phyloP scores from a whole-genome alignment of 1,140 invertebrate species.

The Anagrus nilaparvatae region DNA sequence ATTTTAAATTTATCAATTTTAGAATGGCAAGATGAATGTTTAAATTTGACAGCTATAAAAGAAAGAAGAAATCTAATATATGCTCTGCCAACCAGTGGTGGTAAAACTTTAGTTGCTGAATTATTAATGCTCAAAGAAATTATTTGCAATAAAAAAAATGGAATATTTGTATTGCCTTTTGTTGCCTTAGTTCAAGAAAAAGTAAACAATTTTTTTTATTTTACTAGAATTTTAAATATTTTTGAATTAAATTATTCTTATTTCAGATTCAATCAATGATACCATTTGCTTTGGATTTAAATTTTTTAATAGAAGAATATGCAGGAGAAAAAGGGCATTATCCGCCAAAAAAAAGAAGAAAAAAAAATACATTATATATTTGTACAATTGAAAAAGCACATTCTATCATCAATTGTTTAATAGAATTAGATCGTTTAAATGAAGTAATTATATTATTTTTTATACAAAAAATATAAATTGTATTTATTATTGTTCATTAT shows the following conservation, averaged over 20 bases:
- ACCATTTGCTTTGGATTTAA: conserved; percentile 74
- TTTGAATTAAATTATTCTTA: conserved; percentile 14
- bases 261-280: conserved; percentile 67
- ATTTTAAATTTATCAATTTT: background rate
- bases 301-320: conserved; percentile 92
- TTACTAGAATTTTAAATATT: conserved; percentile 7
- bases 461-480: too few relatives aligned
- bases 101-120: conserved; percentile 94
- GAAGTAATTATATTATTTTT: too few relatives aligned
- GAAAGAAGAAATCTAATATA: conserved; percentile 78
- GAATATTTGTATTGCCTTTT: conserved; percentile 84
- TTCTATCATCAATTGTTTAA: conserved; percentile 74
- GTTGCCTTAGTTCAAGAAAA: conserved; percentile 97
- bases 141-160: conserved; percentile 69
- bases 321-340: conserved; percentile 78
- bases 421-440: conserved; percentile 61
- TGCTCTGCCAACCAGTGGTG: conserved; percentile 87
- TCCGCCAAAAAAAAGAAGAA: conserved; percentile 71
- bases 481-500: conserved; percentile 9
- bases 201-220: too few relatives aligned
- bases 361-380: conserved; percentile 74
- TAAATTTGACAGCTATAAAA: conserved; percentile 60
- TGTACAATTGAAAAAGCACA: conserved; percentile 93
- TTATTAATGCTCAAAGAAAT: conserved; percentile 83
- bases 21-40: conserved; percentile 91